Evolutionary conservation across 2,797 vertebrate species (phyloP).

Genomic region (Carduelis carduelis): DNA sequence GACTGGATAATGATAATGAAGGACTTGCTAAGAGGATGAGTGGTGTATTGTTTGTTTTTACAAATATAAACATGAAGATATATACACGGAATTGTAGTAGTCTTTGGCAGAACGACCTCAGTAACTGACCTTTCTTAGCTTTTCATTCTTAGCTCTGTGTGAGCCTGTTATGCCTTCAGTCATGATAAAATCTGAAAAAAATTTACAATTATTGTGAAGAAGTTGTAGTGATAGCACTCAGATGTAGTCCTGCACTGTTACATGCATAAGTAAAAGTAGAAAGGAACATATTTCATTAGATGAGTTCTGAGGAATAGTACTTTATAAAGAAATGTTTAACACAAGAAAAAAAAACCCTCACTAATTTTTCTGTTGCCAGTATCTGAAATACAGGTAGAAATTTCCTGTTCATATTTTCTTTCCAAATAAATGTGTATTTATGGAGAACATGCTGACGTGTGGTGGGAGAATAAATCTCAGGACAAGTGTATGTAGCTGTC

Average conservation of each 20-base stretch:
- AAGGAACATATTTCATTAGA: background rate
- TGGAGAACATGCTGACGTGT: background rate
- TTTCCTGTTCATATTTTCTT: background rate
- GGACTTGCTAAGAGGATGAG: background rate
- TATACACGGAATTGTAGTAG: background rate
- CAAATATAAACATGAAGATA: background rate
- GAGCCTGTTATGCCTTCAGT: background rate
- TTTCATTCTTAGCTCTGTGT: background rate
- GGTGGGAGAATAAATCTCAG: background rate
- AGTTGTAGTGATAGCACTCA: background rate
- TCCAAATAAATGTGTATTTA: background rate
- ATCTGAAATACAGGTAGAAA: background rate
- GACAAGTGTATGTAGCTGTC: background rate
- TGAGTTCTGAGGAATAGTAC: background rate
- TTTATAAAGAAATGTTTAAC: background rate
- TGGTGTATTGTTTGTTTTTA: background rate
- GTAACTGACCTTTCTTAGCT: background rate
- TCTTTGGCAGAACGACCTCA: background rate
- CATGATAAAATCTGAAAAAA: background rate
- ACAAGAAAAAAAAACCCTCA: rapidly evolving
- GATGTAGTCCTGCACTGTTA: background rate
- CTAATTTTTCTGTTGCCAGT: background rate
- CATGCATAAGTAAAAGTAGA: background rate
- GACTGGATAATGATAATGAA: background rate
- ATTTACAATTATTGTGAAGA: background rate